These are phyloP conservation scores for Drosophila sproati DNA, from an alignment of 1,140 invertebrate species.

Conservation along the genomic window DNA sequence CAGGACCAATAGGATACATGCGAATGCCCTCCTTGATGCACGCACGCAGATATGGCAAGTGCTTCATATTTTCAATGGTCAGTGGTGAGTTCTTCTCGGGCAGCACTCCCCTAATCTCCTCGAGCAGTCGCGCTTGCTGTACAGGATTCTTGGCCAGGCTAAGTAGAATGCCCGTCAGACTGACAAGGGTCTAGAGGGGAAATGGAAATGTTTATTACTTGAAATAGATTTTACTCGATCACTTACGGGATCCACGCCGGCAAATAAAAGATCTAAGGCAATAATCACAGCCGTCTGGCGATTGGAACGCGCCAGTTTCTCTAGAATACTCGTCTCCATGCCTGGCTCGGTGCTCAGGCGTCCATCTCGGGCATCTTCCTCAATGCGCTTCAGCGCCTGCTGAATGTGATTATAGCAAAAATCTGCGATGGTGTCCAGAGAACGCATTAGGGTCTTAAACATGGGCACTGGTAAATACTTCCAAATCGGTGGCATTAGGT, in stretches of 20 bases:
- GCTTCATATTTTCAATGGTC: conserved; percentile 85
- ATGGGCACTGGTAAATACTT: conserved; percentile 86
- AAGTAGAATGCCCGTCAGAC: conserved; percentile 54
- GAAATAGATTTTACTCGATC: neutral
- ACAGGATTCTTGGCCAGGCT: conserved; percentile 88
- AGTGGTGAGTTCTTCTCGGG: conserved; percentile 85
- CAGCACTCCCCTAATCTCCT: conserved; percentile 87
- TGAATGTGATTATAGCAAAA: conserved; percentile 61
- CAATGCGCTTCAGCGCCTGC: conserved; percentile 59
- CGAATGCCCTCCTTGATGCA: conserved; percentile 88
- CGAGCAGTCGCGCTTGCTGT: conserved; percentile 88
- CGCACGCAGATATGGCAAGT: conserved; percentile 87
- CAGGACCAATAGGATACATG: conserved; percentile 86
- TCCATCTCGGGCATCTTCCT: conserved; percentile 40
- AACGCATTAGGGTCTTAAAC: conserved; percentile 86
- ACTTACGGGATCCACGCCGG: conserved; percentile 78
- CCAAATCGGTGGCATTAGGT: conserved; percentile 88
- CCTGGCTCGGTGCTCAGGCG: conserved; percentile 28
- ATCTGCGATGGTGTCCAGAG: conserved; percentile 76
- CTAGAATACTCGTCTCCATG: conserved; percentile 64
- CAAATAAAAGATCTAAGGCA: conserved; percentile 74
- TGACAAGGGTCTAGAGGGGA: conserved; percentile 46
- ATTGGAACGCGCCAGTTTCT: conserved; percentile 84
- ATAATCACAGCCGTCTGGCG: conserved; percentile 83
- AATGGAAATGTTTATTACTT: no score